Percentiles rank a stretch among this genome's conserved stretches.
These are phyloP conservation scores for Aphelocoma coerulescens DNA, from an alignment of 2,113 vertebrate genomes.

Conservation along the genomic window DNA sequence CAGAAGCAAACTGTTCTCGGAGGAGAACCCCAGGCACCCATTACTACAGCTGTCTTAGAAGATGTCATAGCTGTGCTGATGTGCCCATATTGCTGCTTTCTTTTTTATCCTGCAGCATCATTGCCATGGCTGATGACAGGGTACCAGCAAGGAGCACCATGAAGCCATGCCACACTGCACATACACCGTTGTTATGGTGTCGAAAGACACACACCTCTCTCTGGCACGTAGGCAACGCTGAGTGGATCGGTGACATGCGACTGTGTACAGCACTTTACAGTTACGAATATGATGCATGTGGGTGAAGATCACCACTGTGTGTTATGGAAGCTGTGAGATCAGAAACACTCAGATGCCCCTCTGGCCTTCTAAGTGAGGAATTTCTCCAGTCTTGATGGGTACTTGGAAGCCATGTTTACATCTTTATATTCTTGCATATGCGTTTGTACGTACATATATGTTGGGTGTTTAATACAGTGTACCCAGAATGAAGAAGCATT, in stretches of 20 bases:
- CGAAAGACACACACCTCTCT: neutral
- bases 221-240: neutral
- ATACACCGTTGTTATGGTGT: neutral
- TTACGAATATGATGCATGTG: neutral
- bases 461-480: neutral
- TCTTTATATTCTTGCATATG: neutral
- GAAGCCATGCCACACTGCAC: neutral
- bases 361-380: neutral
- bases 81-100: neutral
- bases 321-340: neutral
- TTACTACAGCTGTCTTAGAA: neutral
- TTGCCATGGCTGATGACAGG: rapidly evolving
- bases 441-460: neutral
- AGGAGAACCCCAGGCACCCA: neutral
- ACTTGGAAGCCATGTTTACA: neutral
- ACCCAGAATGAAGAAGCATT: neutral
- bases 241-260: neutral
- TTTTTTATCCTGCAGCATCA: neutral
- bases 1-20: neutral
- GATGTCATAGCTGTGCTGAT: neutral
- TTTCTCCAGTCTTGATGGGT: neutral
- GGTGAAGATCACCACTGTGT: neutral
- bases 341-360: neutral
- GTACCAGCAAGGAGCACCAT: neutral
- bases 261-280: neutral